Base-by-base conservation (phyloP, 2,797 vertebrate genomes). In the Amniataba percoides region DNA sequence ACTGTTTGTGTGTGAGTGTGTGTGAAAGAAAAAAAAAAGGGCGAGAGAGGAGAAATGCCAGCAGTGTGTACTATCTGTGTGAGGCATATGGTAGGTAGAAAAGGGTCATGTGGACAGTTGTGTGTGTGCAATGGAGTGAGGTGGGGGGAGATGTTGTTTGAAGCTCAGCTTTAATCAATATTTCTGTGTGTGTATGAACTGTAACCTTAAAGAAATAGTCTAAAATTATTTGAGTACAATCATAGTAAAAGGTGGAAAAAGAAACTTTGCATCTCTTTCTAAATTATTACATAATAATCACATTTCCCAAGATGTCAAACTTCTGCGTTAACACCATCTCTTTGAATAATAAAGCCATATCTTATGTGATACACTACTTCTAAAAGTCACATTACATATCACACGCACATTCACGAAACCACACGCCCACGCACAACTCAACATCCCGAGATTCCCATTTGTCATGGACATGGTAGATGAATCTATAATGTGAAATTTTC, bases 1-100 rank as follows among this genome's bases (percentile, higher is more conserved):
- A 89, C 46, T 84, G 85, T 88, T 78, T 78, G 78, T 82, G 73
- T 81, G 83, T 76, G 77, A 55, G 70, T 64, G 81, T 66, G 80
- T 75, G 68, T 36, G 81, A 75, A 60, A 74, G 25, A 36, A 73
- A 82, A 82, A 36, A 73, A 82, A 82, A 83, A 68, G 65, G 72
- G 71, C 0, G 19, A 78, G 75, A 60, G 74, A 27, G 72, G 77
- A 80, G 71, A 83, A 75, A 80, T 83, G 82, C 65, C 71, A 84
- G 86, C 55, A 77, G 72, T 80, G 61, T 78, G 63, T 59, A 52
- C 39, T 74, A 77, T 89, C 74, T 72, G 36, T 65, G 64, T 65
- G 80, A 86, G 75, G 71, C 84, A 83, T 85, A 83, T 81, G 82
- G 58, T 74, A 68, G 64, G 63, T 70, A 74, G 77, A 66, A 66